These are phyloP conservation scores for Paraplagusia blochii DNA, from an alignment of 2,113 vertebrate species.

Conservation along the genomic window DNA sequence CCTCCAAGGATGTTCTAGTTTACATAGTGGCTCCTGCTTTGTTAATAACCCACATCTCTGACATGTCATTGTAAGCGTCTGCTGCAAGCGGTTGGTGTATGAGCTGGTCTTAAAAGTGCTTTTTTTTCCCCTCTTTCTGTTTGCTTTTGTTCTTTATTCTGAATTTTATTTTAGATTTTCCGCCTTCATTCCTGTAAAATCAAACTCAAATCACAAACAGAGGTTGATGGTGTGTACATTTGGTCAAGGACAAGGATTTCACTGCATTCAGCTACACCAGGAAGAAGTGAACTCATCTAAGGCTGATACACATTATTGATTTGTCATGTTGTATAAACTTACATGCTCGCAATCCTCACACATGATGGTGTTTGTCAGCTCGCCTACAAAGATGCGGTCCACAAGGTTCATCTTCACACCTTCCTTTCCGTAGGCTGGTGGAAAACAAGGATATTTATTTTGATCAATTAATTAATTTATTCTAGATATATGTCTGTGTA, in stretches of 20 bases:
- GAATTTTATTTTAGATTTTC: not conserved
- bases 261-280: not conserved
- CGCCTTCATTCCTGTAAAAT: too few species aligned
- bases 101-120: constrained; percentile 47
- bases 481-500: too few species aligned
- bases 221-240: constrained; percentile 4
- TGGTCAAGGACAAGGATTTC: constrained; percentile 1
- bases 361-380: constrained; percentile 98
- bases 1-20: constrained; percentile 42
- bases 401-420: constrained; percentile 98
- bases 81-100: constrained; percentile 38
- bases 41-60: constrained; percentile 17
- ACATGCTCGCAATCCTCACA: constrained; percentile 98
- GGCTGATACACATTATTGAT: not conserved
- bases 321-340: constrained; percentile 67
- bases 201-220: not conserved
- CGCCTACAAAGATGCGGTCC: constrained; percentile 96
- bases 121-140: constrained; percentile 11
- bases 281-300: not conserved
- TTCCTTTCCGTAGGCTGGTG: constrained; percentile 93
- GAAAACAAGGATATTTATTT: constrained; percentile 16
- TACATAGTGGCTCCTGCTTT: constrained; percentile 28
- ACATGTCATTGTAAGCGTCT: constrained; percentile 19
- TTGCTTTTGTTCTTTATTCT: constrained; percentile 1
- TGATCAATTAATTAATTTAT: not conserved